Base-by-base conservation (phyloP, 2,888 invertebrate genomes). In the Sinohyriopsis cumingii region DNA sequence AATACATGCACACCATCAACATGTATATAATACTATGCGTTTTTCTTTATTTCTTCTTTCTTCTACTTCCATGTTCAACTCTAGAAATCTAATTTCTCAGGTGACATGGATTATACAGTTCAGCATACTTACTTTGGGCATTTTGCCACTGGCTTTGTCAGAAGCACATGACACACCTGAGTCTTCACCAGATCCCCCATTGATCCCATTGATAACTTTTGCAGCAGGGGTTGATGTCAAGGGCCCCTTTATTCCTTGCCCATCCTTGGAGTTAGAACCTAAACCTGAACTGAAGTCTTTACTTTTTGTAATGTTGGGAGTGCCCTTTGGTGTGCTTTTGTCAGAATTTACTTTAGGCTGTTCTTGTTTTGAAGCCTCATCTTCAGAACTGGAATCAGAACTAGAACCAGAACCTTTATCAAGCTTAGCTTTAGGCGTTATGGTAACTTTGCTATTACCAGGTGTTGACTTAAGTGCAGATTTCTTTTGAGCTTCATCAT, bases 141-240 rank as follows among this genome's bases (percentile, higher is more conserved):
- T 18, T 22, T 15, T 57, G 18, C 19, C 20, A 5, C 55, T 53
- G 12, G 57, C 60, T 19, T 55, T 63, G n/a, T 69, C 63, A 28
- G 62, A 67, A 4, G 71, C 63, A 22, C 70, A 72, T 55, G 74
- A 80, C 68, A 77, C 79, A 24, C 74, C 73, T 7, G 77, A 78
- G 7, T 67, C 65, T 24, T 73, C 71, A 6, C 72, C 69, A 33
- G 64, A 70, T 28, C 66, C 62, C 24, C 74, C 78, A 63, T 79
- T 82, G 55, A 73, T 61, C 45, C 45, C 45, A 45, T 45, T 45
- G 45, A 45, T 45, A 45, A 15, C 45, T 45, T 68, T 66, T 18
- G 61, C 24, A 55, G 55, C 55, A 33, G 78, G 73, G 19, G 79
- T 79, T 22, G 77, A 75, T 5, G 76, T 75, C 24, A 67, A 59